Base-by-base conservation (phyloP, 1,140 invertebrate genomes). In the Tetramorium simillimum region DNA sequence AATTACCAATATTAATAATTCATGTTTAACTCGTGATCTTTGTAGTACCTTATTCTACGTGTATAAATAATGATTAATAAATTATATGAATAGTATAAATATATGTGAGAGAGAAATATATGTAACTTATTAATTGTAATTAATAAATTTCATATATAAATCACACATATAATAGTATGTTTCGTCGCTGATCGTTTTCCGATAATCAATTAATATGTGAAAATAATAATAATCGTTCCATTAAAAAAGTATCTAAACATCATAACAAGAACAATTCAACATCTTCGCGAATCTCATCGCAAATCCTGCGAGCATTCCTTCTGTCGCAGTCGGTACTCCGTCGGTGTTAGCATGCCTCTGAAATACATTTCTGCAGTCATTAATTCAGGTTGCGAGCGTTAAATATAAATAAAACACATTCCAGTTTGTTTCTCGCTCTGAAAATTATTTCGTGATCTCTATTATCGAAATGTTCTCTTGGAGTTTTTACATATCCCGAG, bases 271-370 rank as follows among this genome's bases (percentile, higher is more conserved):
- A 49, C 18, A 46, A 65, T 77, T 62, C 24, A 3, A 24, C 16
- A 18, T 81, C 21, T 70, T 63, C 16, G 24, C 16, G 24, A 62
- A 6, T 9, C 62, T 86, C 37, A 72, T 76, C 24, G 78, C 24
- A 86, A 89, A 18, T 91, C 73, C 53, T 89, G 72, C 16, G 78
- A 85, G 63, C 94, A 92, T 94, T 96, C 95, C 90, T 95, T 96
- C 90, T 95, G 95, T 65, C 95, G 93, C 77, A 96, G 94, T 91
- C 97, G 95, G 90, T 97, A 97, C 92, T 97, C 97, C 2, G 97
- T 97, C 7, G 97, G 97, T 21, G 97, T 97, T 60, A 97, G 92
- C 96, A 97, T 97, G 56, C 97, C 97, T 90, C 95, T 96, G 92
- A 89, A 94, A 95, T 89, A 86, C 63, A 88, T 70, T 58, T 56